Conservation (phyloP, 2,113 vertebrate genomes). For the Macquaria ambigua region DNA sequence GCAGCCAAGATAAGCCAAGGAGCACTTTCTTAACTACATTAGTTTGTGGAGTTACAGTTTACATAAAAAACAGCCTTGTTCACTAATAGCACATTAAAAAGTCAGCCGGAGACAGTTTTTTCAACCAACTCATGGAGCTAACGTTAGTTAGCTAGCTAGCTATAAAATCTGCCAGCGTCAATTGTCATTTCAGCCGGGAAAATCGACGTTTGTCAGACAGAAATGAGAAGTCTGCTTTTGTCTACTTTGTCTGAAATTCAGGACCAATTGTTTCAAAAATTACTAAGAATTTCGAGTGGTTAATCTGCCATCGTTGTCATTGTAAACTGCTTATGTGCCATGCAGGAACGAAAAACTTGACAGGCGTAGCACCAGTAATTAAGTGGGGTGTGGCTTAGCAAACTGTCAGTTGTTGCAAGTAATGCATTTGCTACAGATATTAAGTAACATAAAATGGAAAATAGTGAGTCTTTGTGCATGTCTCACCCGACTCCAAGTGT, state of each 20-base stretch:
- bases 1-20: not conserved
- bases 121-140: too few species aligned
- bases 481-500: slow-evolving; percentile 79
- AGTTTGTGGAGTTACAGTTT: not conserved
- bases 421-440: too few species aligned
- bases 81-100: not conserved
- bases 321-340: too few species aligned
- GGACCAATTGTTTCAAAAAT: not conserved
- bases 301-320: not conserved
- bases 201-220: too few species aligned
- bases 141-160: too few species aligned
- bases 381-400: too few species aligned
- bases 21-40: not conserved
- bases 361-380: not conserved
- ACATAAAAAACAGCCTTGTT: not conserved
- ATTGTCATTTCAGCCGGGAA: too few species aligned
- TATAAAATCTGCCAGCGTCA: too few species aligned
- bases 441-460: not conserved
- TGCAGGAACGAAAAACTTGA: too few species aligned
- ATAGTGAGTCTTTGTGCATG: not conserved
- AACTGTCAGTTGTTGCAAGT: too few species aligned
- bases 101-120: not conserved
- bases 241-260: not conserved
- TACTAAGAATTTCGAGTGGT: not conserved
- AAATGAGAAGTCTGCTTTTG: too few species aligned